Evolutionary conservation across 1,140 invertebrate species (phyloP).

Genomic region (Sycophila sp.): DNA sequence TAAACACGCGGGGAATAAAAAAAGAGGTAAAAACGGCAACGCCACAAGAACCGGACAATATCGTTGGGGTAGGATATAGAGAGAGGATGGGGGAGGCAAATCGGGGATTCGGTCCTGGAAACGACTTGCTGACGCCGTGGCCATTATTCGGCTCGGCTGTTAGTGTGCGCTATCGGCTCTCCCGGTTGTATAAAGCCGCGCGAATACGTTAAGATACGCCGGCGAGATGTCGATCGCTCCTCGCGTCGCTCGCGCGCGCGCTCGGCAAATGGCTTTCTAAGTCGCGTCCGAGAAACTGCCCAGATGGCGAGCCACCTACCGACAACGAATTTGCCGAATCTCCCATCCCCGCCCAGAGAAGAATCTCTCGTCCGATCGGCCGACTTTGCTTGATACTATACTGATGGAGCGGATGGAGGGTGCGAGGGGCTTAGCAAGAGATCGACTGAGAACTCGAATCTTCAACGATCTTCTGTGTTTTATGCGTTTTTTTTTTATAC

Average conservation of each 20-base stretch:
- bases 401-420: too few relatives aligned
- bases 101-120: conserved; percentile 6
- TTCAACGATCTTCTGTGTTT: background rate
- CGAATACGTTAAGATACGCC: conserved; percentile 51
- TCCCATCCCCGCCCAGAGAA: background rate
- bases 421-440: background rate
- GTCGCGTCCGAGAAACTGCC: conserved; percentile 9
- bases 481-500: too few relatives aligned
- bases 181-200: too few relatives aligned
- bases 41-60: too few relatives aligned
- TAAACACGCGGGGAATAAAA: background rate
- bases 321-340: background rate
- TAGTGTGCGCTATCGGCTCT: conserved; percentile 38
- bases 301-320: background rate
- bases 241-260: background rate
- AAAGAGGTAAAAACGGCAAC: background rate
- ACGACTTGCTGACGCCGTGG: conserved; percentile 54
- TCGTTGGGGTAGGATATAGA: background rate
- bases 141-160: conserved; percentile 50
- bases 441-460: background rate
- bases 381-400: too few relatives aligned
- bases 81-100: background rate
- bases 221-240: conserved; percentile 44
- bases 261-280: conserved; percentile 49
- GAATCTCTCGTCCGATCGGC: background rate